These are phyloP conservation scores for Chaenogobius annularis DNA, from an alignment of 2,113 vertebrate species.

Conservation along the genomic window DNA sequence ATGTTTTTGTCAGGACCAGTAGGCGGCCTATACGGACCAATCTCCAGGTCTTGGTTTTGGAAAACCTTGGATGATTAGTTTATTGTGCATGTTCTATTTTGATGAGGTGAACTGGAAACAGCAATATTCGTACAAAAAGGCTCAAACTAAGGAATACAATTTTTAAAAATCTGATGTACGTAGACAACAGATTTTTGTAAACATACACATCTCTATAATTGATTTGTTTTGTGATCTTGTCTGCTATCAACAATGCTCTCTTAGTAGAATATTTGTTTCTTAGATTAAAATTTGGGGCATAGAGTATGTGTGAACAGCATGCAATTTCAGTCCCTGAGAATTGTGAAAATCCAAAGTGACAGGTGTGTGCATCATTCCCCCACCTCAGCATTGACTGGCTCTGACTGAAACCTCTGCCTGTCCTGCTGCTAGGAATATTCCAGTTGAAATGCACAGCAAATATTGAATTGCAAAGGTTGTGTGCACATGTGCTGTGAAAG, in stretches of 20 bases:
- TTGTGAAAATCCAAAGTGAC: slow-evolving; percentile 5
- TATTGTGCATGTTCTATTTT: no score
- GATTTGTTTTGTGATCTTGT: neutral
- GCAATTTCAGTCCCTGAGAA: neutral
- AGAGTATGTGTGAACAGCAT: neutral
- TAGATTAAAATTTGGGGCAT: neutral
- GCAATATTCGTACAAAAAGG: no score
- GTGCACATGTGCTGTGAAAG: slow-evolving; percentile 18
- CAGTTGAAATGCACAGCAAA: slow-evolving; percentile 3
- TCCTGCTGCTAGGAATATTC: neutral
- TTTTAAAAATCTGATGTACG: no score
- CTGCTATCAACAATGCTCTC: neutral
- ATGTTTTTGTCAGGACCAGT: no score
- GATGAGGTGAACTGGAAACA: no score
- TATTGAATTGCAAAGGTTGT: slow-evolving; percentile 31
- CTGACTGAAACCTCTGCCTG: slow-evolving; percentile 32
- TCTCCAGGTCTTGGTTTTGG: no score
- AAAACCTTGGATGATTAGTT: no score
- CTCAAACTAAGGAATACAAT: no score
- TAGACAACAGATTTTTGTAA: no score
- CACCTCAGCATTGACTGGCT: slow-evolving; percentile 16
- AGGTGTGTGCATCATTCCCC: slow-evolving; percentile 4
- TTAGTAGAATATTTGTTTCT: neutral
- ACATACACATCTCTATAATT: no score
- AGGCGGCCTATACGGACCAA: no score